phyloP scores from a whole-genome alignment of 2,797 vertebrate genomes.

The Cuniculus paca region DNA sequence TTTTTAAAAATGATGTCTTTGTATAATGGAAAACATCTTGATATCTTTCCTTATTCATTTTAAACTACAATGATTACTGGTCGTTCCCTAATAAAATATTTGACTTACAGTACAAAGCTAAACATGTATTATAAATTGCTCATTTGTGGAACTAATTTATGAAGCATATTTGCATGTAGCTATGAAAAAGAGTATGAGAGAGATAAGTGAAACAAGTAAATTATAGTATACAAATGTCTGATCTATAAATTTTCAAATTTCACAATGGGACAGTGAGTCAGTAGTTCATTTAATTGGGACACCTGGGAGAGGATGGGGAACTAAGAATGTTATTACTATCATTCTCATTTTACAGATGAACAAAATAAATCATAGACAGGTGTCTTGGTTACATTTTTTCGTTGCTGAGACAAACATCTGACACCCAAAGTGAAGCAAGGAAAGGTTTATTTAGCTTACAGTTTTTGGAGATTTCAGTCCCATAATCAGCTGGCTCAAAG shows the following conservation, averaged over 20 bases:
- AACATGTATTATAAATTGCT: neutral
- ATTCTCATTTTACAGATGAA: neutral
- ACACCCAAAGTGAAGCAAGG: too few relatives aligned
- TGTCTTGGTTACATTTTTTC: too few relatives aligned
- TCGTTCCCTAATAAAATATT: neutral
- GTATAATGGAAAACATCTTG: conserved; percentile 29
- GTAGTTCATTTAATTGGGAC: neutral
- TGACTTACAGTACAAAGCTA: neutral
- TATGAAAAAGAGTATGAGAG: neutral
- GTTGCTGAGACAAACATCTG: too few relatives aligned
- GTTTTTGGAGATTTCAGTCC: too few relatives aligned
- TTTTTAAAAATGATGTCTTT: conserved; percentile 6
- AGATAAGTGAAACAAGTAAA: neutral
- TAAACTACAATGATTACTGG: neutral
- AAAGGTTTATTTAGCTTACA: too few relatives aligned
- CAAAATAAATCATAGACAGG: neutral
- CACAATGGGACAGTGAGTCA: neutral
- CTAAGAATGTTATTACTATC: neutral
- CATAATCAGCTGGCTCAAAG: too few relatives aligned
- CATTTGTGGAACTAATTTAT: neutral
- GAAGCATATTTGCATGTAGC: neutral
- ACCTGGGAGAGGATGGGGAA: neutral
- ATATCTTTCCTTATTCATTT: neutral
- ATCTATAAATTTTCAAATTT: neutral
- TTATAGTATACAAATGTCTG: neutral